Evolutionary conservation across 2,797 vertebrate genomes (phyloP).

Genomic region (Cichlasoma orientale): DNA sequence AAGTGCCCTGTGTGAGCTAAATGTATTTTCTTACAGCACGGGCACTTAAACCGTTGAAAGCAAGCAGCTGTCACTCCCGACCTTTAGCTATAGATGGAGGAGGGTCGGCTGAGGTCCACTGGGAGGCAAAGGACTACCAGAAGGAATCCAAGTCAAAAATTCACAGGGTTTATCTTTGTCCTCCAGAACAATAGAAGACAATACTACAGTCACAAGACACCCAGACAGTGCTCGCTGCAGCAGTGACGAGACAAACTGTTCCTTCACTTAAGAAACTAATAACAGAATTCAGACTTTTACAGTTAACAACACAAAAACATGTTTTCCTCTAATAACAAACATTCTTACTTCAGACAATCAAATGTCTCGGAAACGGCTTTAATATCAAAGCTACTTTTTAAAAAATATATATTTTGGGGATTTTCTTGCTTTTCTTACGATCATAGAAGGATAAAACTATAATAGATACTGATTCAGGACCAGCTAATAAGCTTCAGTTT

Average conservation of each 20-base stretch:
- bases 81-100: slow-evolving; percentile 32
- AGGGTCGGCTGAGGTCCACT: slow-evolving; percentile 24
- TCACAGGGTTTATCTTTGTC: slow-evolving; percentile 65
- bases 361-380: background rate
- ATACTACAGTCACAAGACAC: background rate
- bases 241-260: background rate
- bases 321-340: background rate
- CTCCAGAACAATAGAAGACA: slow-evolving; percentile 34
- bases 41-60: slow-evolving; percentile 6
- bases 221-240: background rate
- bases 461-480: slow-evolving; percentile 32
- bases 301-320: background rate
- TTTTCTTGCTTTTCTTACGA: background rate
- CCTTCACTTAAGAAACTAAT: background rate
- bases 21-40: slow-evolving; percentile 23
- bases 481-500: slow-evolving; percentile 4
- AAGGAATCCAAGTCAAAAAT: slow-evolving; percentile 35
- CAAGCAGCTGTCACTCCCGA: slow-evolving; percentile 38
- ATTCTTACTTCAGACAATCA: background rate
- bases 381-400: background rate
- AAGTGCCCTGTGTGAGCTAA: slow-evolving; percentile 8
- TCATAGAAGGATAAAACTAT: slow-evolving; percentile 6
- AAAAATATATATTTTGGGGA: background rate
- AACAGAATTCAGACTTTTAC: background rate
- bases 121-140: slow-evolving; percentile 23